Conservation (phyloP, 2,797 vertebrate species). For the Lutjanus campechanus region DNA sequence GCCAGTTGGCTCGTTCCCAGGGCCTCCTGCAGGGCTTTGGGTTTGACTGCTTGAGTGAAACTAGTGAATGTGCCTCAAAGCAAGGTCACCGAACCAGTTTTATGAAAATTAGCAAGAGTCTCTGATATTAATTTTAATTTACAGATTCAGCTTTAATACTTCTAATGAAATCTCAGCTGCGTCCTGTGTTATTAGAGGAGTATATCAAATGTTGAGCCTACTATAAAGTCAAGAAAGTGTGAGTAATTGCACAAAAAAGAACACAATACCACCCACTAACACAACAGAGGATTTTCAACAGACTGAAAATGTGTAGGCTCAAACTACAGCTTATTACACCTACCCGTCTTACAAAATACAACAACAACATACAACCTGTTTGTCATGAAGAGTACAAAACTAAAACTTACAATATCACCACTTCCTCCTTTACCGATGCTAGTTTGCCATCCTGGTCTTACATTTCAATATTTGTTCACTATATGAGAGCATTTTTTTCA, state of each 20-base stretch:
- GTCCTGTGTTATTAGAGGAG: background rate
- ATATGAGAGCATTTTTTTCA: background rate
- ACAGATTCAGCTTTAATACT: background rate
- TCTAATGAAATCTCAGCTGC: background rate
- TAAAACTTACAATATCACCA: background rate
- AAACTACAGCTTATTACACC: background rate
- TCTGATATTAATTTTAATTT: background rate
- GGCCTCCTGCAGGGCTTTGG: constrained; percentile 19
- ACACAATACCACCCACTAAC: background rate
- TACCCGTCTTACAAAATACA: background rate
- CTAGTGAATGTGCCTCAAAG: constrained; percentile 25
- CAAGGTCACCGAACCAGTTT: constrained; percentile 20
- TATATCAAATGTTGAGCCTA: background rate
- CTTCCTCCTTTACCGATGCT: too few relatives aligned
- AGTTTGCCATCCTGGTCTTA: background rate
- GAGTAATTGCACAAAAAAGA: background rate
- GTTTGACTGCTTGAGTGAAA: constrained; percentile 14
- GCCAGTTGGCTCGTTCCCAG: constrained; percentile 44
- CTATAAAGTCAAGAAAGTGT: background rate
- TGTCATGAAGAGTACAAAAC: background rate
- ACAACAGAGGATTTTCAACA: background rate
- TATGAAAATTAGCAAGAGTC: background rate
- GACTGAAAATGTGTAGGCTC: background rate
- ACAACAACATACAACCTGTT: background rate
- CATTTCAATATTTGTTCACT: background rate